Evolutionary conservation across 2,888 invertebrate genomes (phyloP), one percentile per base, ranked within the genome.

Genomic region (Chymomyza caudatula): DNA sequence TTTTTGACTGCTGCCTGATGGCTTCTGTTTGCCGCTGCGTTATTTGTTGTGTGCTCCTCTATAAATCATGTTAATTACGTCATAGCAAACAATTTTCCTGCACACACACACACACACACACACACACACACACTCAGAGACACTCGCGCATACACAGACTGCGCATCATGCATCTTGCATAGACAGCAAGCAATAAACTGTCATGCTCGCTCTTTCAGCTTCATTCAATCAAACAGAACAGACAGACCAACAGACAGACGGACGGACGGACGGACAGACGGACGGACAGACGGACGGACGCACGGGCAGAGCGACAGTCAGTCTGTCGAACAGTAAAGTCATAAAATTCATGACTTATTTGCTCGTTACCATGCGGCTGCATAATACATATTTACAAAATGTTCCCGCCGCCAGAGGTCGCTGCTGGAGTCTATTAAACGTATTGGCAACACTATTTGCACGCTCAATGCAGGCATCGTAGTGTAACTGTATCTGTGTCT

Each of bases 61-160:
- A 80, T 84, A 81, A 81, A 81, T 81, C 81, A 81, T 81, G 85
- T 81, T 81, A 81, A 81, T 81, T 81, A 81, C 81, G 81, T 84
- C 85, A 81, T 81, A 81, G 81, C 85, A 81, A 81, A 81, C 82
- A 81, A 81, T 84, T 84, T 80, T 69, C 77, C 76, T 69, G 76
- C 73, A 63, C 71, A 62, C 65, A 70, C 49, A 65, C 64, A 67
- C 52, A 65, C 60, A 20, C 57, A 62, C 47, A 59, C 63, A 43
- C 23, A 53, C 63, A 42, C 42, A 52, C 55, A 23, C 43, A 65
- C 56, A 51, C 19, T 44, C 11, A 58, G 4, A 44, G 17, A 37
- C 13, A 42, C 37, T 61, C 67, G 42, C 49, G 53, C 63, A 60
- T 65, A 60, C 63, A 61, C 74, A 74, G 68, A 66, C 58, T 63